Conservation (phyloP, 2,888 invertebrate species). For the Digitonthophagus gazella region DNA sequence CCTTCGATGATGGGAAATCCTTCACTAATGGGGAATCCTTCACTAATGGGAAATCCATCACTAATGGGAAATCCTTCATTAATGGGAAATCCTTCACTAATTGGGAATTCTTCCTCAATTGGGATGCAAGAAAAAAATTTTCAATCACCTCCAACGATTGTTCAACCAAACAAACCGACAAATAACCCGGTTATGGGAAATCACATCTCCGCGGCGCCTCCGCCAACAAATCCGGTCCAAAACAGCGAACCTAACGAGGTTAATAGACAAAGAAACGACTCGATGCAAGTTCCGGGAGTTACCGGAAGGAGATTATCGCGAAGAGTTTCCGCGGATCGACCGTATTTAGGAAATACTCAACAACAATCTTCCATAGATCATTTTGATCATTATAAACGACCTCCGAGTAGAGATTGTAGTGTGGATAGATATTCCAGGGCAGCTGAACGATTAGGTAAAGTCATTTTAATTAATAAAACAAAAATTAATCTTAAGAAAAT, state of each 20-base stretch:
- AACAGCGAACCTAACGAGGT: slow-evolving; percentile 37
- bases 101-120: not conserved
- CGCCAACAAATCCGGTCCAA: slow-evolving; percentile 31
- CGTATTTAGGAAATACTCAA: slow-evolving; percentile 51
- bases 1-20: too few species aligned
- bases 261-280: slow-evolving; percentile 38
- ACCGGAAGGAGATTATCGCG: slow-evolving; percentile 55
- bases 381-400: slow-evolving; percentile 91
- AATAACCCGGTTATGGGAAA: slow-evolving; percentile 33
- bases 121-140: not conserved
- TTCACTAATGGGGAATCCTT: too few species aligned
- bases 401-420: slow-evolving; percentile 84
- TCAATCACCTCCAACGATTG: not conserved
- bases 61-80: not conserved
- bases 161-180: slow-evolving; percentile 38
- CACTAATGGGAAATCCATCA: not conserved
- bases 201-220: slow-evolving; percentile 26
- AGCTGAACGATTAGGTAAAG: not conserved
- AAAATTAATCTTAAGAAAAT: too few species aligned
- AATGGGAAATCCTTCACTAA: too few species aligned
- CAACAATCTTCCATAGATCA: slow-evolving; percentile 76
- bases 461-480: not conserved
- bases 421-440: slow-evolving; percentile 58
- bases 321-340: slow-evolving; percentile 51
- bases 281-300: slow-evolving; percentile 37